Conservation (phyloP, 1,140 invertebrate species). For the Ostrea denselamellosa region DNA sequence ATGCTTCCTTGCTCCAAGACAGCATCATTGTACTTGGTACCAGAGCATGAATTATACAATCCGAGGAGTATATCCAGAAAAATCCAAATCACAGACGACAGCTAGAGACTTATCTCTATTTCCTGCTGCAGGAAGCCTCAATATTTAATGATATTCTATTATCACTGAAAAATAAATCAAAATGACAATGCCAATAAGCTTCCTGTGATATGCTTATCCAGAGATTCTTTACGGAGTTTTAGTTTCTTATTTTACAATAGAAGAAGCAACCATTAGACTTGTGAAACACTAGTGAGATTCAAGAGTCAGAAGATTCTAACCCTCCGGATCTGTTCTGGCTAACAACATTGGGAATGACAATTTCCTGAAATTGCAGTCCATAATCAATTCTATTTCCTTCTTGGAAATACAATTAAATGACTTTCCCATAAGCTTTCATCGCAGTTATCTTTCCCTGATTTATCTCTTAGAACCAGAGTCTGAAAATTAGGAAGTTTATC, state of each 20-base stretch:
- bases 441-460: neutral
- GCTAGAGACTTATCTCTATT: neutral
- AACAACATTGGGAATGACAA: neutral
- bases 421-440: neutral
- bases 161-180: constrained; percentile 14
- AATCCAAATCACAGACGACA: neutral
- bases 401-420: constrained; percentile 19
- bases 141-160: constrained; percentile 30
- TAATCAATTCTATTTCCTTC: constrained; percentile 19
- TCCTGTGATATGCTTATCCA: neutral
- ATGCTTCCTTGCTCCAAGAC: neutral
- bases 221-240: neutral
- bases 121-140: neutral
- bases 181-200: constrained; percentile 1
- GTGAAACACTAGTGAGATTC: neutral
- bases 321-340: neutral
- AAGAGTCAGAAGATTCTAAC: neutral
- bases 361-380: constrained; percentile 15
- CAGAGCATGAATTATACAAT: neutral
- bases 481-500: neutral
- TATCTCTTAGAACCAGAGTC: neutral
- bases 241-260: neutral
- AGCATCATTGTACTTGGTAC: neutral
- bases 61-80: neutral
- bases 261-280: neutral